phyloP scores from a whole-genome alignment of 1,140 invertebrate genomes.

The Panulirus ornatus region DNA sequence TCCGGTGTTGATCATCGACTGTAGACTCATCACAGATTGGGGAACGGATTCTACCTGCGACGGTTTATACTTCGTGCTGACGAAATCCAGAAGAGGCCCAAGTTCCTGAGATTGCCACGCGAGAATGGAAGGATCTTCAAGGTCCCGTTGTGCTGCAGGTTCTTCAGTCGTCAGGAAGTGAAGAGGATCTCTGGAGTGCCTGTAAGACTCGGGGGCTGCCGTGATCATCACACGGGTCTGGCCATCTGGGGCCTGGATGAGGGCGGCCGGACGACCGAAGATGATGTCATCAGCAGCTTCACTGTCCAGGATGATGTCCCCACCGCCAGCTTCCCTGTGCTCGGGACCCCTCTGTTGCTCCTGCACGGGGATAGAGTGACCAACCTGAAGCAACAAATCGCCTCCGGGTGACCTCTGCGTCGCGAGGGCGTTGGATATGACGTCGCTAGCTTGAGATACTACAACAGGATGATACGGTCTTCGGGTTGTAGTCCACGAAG shows the following conservation, averaged over 20 bases:
- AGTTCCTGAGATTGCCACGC: not conserved
- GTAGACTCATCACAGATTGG: constrained; percentile 3
- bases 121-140: not conserved
- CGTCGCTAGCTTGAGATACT: not conserved
- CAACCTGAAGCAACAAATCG: not conserved
- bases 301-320: not conserved
- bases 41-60: not conserved
- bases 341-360: not conserved
- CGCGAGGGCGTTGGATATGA: not conserved
- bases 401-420: not conserved
- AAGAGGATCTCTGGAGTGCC: not conserved
- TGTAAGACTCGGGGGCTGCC: not conserved
- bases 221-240: not conserved
- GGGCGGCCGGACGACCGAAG: constrained; percentile 4
- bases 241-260: constrained; percentile 8
- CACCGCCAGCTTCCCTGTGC: not conserved
- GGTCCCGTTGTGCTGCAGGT: not conserved
- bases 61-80: constrained; percentile 30
- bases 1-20: constrained; percentile 25
- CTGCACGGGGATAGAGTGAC: constrained; percentile 1
- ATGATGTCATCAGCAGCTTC: not conserved
- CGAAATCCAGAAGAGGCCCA: not conserved
- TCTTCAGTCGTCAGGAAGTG: not conserved
- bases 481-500: not conserved
- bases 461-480: not conserved